Evolutionary conservation across 2,113 vertebrate species (phyloP).

Genomic region (Chlorodrepanis virens): DNA sequence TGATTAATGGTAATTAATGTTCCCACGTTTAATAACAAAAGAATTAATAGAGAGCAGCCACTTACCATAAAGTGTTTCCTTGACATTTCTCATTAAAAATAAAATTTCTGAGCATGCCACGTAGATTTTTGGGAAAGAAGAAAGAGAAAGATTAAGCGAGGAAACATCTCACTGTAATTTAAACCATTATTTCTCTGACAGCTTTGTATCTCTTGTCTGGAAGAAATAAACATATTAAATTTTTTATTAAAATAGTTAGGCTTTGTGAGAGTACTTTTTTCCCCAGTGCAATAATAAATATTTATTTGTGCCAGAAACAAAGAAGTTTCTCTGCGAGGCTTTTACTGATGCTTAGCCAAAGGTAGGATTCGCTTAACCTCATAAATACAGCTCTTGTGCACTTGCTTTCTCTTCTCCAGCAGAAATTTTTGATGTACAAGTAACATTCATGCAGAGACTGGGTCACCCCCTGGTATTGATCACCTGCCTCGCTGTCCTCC

Average conservation of each 20-base stretch:
- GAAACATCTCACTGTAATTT: slow-evolving; percentile 40
- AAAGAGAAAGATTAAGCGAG: slow-evolving; percentile 17
- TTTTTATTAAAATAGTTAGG: slow-evolving; percentile 68
- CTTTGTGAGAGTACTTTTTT: slow-evolving; percentile 36
- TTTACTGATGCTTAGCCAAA: slow-evolving; percentile 53
- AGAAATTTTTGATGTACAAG: neutral
- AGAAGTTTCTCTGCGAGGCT: slow-evolving; percentile 4
- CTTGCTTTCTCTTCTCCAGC: neutral
- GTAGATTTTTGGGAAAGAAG: slow-evolving; percentile 20
- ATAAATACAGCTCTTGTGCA: neutral
- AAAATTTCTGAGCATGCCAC: neutral
- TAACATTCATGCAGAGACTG: neutral
- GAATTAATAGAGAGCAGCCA: slow-evolving; percentile 51
- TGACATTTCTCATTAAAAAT: slow-evolving; percentile 40
- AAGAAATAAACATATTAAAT: slow-evolving; percentile 65
- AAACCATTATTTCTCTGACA: slow-evolving; percentile 63
- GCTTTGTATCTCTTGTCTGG: slow-evolving; percentile 66
- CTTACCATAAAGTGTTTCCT: slow-evolving; percentile 31
- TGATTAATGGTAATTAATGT: slow-evolving; percentile 60
- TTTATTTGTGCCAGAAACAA: slow-evolving; percentile 68
- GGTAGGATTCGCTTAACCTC: neutral
- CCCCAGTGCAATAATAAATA: slow-evolving; percentile 52
- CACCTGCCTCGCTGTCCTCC: neutral
- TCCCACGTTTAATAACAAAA: slow-evolving; percentile 55
- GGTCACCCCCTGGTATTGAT: neutral